Base-by-base conservation (phyloP, 2,888 invertebrate species). In the Cephus spinipes region DNA sequence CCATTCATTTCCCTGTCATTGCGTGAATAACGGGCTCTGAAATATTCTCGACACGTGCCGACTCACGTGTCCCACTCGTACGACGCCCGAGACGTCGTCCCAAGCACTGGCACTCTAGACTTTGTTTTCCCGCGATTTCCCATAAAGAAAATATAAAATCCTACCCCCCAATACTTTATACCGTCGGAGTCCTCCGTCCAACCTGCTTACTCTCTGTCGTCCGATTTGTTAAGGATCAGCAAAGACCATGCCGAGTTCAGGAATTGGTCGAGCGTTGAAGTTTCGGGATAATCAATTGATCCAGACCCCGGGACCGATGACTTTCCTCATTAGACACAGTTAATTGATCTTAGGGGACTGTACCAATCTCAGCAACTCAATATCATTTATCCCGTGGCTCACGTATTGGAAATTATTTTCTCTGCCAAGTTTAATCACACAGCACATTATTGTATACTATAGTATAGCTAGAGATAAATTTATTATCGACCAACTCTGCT, bases 1-100 rank as follows among this genome's bases (percentile, higher is more conserved):
- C 88, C 87, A 90, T 90, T 90, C 88, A 88, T 88, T 87, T 88
- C 83, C 87, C 90, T 90, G 91, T 92, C 91, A 87, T 90, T 90
- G 91, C 91, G 88, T 88, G 90, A 90, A 89, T 89, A 91, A 91
- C 89, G 88, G 85, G 85, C 86, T 89, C 89, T 88, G 87, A 89
- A 88, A 88, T 89, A 87, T 87, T 85, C 84, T 30, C 78, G 84
- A 82, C 86, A 87, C 86, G 86, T 86, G 86, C 78, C 83, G 82
- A 55, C 77, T 78, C 79, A 79, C 79, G 75, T 73, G 77, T 36
- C 33, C 79, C 69, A 76, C 80, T 81, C 80, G 68, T 73, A 80
- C 73, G 40, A 55, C 55, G 9, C 23, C 55, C 55, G 55, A 35
- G 55, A 55, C 55, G 55, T 55, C 55, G 55, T 55, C 23, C 55